These are phyloP conservation scores for Agrotis clavis DNA, from an alignment of 2,888 invertebrate species.

Conservation along the genomic window DNA sequence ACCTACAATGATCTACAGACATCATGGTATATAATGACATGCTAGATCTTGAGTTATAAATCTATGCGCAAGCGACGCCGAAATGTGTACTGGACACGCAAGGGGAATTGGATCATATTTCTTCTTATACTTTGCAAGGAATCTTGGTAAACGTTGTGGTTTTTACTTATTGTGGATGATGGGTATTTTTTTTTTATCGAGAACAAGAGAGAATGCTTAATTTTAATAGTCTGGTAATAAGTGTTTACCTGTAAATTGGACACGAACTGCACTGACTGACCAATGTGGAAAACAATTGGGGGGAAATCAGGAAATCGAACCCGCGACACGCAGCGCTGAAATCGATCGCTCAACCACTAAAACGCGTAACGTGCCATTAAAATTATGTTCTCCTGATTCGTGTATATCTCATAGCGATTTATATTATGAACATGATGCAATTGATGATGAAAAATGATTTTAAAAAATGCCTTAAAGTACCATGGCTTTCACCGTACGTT, in stretches of 20 bases:
- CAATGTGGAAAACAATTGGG: neutral
- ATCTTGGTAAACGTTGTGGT: neutral
- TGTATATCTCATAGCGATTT: too few relatives aligned
- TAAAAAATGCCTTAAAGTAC: too few relatives aligned
- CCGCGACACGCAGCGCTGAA: too few relatives aligned
- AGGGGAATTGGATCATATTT: constrained; percentile 44
- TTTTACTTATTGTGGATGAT: neutral
- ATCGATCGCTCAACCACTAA: too few relatives aligned
- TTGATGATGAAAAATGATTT: too few relatives aligned
- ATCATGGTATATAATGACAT: constrained; percentile 51
- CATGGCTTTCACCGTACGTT: too few relatives aligned
- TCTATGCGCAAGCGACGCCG: constrained; percentile 44
- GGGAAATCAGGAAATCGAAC: too few relatives aligned
- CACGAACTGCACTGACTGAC: neutral
- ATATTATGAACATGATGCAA: too few relatives aligned
- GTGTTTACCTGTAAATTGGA: neutral
- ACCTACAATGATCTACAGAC: constrained; percentile 35
- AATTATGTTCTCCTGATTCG: too few relatives aligned
- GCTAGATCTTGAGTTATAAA: constrained; percentile 51
- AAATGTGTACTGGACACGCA: constrained; percentile 60
- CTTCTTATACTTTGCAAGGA: constrained; percentile 22
- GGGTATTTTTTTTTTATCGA: neutral
- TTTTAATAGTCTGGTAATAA: too few relatives aligned
- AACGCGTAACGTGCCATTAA: too few relatives aligned
- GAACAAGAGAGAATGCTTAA: neutral